phyloP scores from a whole-genome alignment of 1,140 invertebrate genomes.

The Lasioglossum baleicum region DNA sequence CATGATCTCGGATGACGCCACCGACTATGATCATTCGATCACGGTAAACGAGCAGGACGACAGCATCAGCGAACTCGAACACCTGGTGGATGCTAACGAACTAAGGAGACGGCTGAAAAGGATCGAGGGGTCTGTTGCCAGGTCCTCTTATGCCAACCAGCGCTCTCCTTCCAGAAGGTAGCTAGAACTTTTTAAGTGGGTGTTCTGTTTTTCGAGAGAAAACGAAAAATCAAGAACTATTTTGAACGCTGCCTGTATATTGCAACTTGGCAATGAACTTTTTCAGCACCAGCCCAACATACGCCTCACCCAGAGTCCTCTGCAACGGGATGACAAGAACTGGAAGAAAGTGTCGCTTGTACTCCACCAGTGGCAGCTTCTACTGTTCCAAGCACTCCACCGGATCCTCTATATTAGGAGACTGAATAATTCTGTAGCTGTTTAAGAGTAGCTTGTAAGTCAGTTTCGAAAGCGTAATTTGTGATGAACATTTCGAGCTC shows the following conservation, averaged over 20 bases:
- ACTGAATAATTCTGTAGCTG: neutral
- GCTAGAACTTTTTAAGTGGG: neutral
- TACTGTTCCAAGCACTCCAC: constrained; percentile 61
- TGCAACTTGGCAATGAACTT: constrained; percentile 13
- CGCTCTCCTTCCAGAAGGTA: constrained; percentile 58
- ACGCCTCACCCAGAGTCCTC: neutral
- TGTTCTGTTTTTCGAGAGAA: too few relatives aligned
- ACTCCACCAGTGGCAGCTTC: constrained; percentile 43
- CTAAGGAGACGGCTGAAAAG: constrained; percentile 38
- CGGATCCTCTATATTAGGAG: constrained; percentile 50
- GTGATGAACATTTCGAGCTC: neutral
- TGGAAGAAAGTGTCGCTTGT: constrained; percentile 64
- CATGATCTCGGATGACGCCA: constrained; percentile 64
- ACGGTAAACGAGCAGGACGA: neutral
- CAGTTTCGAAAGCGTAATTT: too few relatives aligned
- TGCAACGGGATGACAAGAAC: constrained; percentile 54
- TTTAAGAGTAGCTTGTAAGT: neutral
- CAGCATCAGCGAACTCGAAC: constrained; percentile 26
- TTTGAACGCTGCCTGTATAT: neutral
- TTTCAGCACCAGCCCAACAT: constrained; percentile 50
- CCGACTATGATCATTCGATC: constrained; percentile 45
- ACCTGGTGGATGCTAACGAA: constrained; percentile 46
- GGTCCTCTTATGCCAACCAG: neutral
- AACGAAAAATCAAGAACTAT: too few relatives aligned
- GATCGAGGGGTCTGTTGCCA: neutral